Base-by-base conservation (phyloP, 1,140 invertebrate species). In the Diorhabda elongata region DNA sequence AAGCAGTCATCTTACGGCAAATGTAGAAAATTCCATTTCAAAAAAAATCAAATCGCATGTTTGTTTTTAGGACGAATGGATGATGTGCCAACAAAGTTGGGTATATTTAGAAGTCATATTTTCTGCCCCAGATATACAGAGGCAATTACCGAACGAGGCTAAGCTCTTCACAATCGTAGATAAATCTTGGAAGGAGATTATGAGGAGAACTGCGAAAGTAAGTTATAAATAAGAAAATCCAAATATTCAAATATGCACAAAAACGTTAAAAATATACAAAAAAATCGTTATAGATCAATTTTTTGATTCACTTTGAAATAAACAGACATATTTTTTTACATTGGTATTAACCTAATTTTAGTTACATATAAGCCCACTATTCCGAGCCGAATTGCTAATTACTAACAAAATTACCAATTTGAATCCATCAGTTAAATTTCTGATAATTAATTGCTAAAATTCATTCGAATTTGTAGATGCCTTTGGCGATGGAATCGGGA, bases 81-180 rank as follows among this genome's bases (percentile, higher is more conserved):
- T 88, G 75, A 85, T 85, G 47, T 94, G 92, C 74, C 93, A 95
- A 78, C 88, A 90, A 73, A 91, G 90, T 58, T 96, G 92, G 92
- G 83, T 95, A 3, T 95, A 96, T 75, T 81, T 95, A 59, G 92
- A 95, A 78, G 90, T 92, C 4, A 95, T 96, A 74, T 96, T 96
- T 79, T 89, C 89, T n/a, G 92, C 93, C 2, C 91, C 93, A 2
- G 93, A 95, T 75, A 95, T 96, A 71, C 92, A 95, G 76, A 83
- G 92, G 42, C 93, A 96, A 78, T 77, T 96, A 59, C 93, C 94
- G 0, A 87, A 88, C 59, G 94, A 96, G 80, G 88, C 93, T 0
- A 92, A 91, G 77, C 86, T 95, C 75, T 96, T 96, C 78, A 84
- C 89, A 42, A 83, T 89, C 69, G 93, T 95, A 0, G 93, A 95